Evolutionary conservation across 1,140 invertebrate genomes (phyloP), one percentile per base, ranked within the genome.

Genomic region (Drosophila kepulauana): DNA sequence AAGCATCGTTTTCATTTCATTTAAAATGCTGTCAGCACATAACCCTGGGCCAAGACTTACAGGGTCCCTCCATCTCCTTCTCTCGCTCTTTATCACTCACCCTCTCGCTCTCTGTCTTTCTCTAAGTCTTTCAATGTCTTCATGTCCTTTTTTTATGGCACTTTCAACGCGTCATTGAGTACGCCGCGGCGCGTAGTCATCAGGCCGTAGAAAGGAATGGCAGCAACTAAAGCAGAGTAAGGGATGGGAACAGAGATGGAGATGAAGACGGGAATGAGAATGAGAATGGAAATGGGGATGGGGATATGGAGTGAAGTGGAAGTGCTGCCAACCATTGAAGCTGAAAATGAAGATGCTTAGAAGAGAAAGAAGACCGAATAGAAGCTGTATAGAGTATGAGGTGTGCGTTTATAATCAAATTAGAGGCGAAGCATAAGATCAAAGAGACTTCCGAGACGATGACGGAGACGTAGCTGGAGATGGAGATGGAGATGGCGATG

Each of bases 141-240:
- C 81, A 84, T 89, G 85, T 89, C 85, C 81, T 81, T 84, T 79
- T 81, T 88, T 87, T 89, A 84, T 89, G 81, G 85, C 84, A 88
- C 81, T 89, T 88, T 88, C 84, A 88, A 88, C 85, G 84, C 84
- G 86, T 89, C 84, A 88, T 88, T 88, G 84, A 88, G 81, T 88
- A 77, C 74, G 84, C 84, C 81, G 81, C 78, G 84, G 78, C 81
- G 85, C 80, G 75, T 77, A 89, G 80, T 89, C 85, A 81, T 89
- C 84, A 79, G 69, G 61, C 73, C 67, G 74, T 66, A 59, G 62
- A 35, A 61, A n/a, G 49, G 58, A 68, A 68, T 62, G 64, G 63
- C 41, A 64, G 33, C 11, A 5, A 25, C 56, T 46, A 48, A 16
- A 20, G n/a, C 35, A 38, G 6, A 8, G 4, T 11, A 16, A 13